A percentile compares a stretch with the other conserved stretches of the same genome.
phyloP scores from a whole-genome alignment of 2,888 invertebrate species.

The Hanleya hanleyi region DNA sequence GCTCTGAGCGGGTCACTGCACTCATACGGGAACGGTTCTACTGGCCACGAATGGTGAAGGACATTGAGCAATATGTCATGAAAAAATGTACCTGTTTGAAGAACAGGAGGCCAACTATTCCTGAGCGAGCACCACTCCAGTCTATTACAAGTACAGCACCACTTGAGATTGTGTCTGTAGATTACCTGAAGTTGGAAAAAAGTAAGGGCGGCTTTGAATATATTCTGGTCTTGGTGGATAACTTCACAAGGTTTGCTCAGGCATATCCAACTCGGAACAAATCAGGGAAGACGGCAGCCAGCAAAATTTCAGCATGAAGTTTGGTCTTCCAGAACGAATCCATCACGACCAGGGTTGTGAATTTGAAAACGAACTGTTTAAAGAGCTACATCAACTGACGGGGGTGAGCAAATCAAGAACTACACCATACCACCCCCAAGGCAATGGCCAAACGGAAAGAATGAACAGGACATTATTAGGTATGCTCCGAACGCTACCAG shows the following conservation, averaged over 20 bases:
- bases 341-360: slow-evolving; percentile 21
- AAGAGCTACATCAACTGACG: slow-evolving; percentile 2
- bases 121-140: background rate
- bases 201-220: slow-evolving; percentile 17
- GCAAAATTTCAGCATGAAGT: slow-evolving; percentile 15
- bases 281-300: slow-evolving; percentile 13
- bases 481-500: slow-evolving; percentile 13
- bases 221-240: slow-evolving; percentile 16
- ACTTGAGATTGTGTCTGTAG: background rate
- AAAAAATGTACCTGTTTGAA: slow-evolving; percentile 17
- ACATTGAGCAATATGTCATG: slow-evolving; percentile 18
- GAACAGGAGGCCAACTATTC: slow-evolving; percentile 7
- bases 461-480: no score
- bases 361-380: slow-evolving; percentile 20
- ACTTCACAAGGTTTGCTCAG: slow-evolving; percentile 25
- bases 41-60: slow-evolving; percentile 9
- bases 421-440: slow-evolving; percentile 15
- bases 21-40: slow-evolving; percentile 14
- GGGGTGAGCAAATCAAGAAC: slow-evolving; percentile 14
- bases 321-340: slow-evolving; percentile 14
- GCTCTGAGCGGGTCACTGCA: slow-evolving; percentile 1
- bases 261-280: slow-evolving; percentile 26
- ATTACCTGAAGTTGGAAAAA: background rate
- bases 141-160: background rate
- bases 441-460: slow-evolving; percentile 19